A percentile compares a stretch with the other conserved stretches of the same genome.
Conservation (phyloP, 2,797 vertebrate genomes). For the Aldrovandia affinis region DNA sequence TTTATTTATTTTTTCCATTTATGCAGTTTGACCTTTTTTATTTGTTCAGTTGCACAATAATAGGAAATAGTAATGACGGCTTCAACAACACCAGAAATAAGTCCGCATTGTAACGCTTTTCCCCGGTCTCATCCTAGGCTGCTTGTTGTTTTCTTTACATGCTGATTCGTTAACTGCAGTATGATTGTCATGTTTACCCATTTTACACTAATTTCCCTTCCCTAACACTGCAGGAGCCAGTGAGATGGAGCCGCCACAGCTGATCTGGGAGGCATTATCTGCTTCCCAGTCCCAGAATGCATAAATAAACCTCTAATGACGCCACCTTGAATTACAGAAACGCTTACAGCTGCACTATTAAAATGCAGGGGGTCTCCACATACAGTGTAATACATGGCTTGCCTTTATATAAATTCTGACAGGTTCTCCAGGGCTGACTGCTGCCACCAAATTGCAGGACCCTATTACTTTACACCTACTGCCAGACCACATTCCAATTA, state of each 20-base stretch:
- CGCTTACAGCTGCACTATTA: conserved; percentile 73
- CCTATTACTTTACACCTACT: conserved; percentile 72
- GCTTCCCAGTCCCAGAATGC: conserved; percentile 60
- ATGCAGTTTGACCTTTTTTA: background rate
- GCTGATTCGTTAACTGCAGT: conserved; percentile 65
- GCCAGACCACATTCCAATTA: conserved; percentile 74
- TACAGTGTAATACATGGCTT: conserved; percentile 52
- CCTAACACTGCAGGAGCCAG: conserved; percentile 61
- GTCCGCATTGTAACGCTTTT: conserved; percentile 41
- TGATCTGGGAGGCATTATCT: conserved; percentile 64
- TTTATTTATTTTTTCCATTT: background rate
- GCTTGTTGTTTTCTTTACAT: conserved; percentile 59
- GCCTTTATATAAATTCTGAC: conserved; percentile 64
- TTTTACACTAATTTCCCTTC: conserved; percentile 67
- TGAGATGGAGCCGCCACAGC: conserved; percentile 63
- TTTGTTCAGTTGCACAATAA: conserved; percentile 26
- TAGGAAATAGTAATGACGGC: background rate
- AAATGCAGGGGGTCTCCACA: conserved; percentile 61
- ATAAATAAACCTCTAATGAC: conserved; percentile 76
- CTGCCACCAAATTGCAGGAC: conserved; percentile 67
- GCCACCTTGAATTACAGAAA: conserved; percentile 73
- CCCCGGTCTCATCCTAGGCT: conserved; percentile 38
- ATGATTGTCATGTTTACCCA: conserved; percentile 73
- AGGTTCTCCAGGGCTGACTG: conserved; percentile 64
- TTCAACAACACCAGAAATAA: conserved; percentile 31